Base-by-base conservation (phyloP, 2,888 invertebrate genomes). In the Tetranychus piercei region DNA sequence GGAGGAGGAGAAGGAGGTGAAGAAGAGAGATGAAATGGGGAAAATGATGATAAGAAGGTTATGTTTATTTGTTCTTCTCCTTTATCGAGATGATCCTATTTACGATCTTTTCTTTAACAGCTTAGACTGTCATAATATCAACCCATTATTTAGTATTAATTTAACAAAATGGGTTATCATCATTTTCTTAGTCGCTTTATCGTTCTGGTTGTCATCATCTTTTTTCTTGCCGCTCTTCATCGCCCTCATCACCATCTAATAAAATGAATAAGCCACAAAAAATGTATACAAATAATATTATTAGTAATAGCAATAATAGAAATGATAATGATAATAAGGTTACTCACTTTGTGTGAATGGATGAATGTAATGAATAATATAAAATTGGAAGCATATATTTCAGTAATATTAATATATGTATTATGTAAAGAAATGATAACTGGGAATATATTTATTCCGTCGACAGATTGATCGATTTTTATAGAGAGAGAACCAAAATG, bases 101-200 rank as follows among this genome's bases (percentile, higher is more conserved):
- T 55, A 55, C 15, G 55, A 7, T 55, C 55, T 7, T 55, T 15
- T 34, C 34, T 55, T 55, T 55, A 55, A 55, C 55, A 55, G 55
- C 55, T 55, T 55, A 55, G 9, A 9, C 55, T 55, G 55, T 55
- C 55, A 55, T 55, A 55, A 55, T 55, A 55, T 55, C 55, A 55
- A 55, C 55, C 55, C 55, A 55, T 55, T 55, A 55, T 55, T 55
- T 55, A 55, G 55, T 55, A 55, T 55, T 55, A 55, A 55, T 55
- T 55, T 55, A 55, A 55, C 55, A 55, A 55, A 55, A 55, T 55
- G 55, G 55, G 55, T 55, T 55, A 55, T 55, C 55, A 55, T 55
- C 55, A 15, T 55, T 55, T 15, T 55, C 55, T 15, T 55, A 55
- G 9, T 7, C 34, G 0, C 3, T 55, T 55, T 55, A 55, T 55